phyloP scores from a whole-genome alignment of 1,140 invertebrate genomes.

The Pissodes strobi region DNA sequence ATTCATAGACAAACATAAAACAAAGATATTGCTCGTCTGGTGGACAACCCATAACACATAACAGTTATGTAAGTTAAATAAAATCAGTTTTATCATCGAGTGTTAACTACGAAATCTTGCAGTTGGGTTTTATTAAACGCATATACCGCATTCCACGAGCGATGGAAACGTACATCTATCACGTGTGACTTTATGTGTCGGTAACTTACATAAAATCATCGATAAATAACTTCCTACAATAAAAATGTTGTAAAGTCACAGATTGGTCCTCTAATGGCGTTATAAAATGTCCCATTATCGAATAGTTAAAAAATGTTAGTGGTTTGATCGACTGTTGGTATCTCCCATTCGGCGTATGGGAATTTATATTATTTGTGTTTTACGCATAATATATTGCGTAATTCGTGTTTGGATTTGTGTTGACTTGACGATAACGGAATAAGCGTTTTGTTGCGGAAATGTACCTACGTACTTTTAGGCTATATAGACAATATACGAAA shows the following conservation, averaged over 20 bases:
- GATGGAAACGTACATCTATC: background rate
- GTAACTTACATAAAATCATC: slow-evolving; percentile 2
- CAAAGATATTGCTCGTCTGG: too few species aligned
- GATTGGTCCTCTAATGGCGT: slow-evolving; percentile 19
- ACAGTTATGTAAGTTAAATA: background rate
- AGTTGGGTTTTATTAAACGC: background rate
- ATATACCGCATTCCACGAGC: background rate
- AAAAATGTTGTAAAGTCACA: slow-evolving; percentile 28
- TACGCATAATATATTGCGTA: too few species aligned
- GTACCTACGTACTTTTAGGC: too few species aligned
- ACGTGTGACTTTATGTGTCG: background rate
- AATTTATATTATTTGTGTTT: too few species aligned
- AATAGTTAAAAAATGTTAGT: slow-evolving; percentile 20
- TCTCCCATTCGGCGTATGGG: slow-evolving; percentile 1
- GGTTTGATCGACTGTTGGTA: slow-evolving; percentile 16
- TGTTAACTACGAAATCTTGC: background rate
- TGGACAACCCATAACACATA: too few species aligned
- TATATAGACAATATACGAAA: too few species aligned
- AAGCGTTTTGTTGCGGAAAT: too few species aligned
- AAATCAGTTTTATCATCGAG: slow-evolving; percentile 7
- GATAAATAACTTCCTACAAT: slow-evolving; percentile 25
- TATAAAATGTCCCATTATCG: slow-evolving; percentile 21
- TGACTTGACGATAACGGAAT: too few species aligned
- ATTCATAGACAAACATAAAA: too few species aligned
- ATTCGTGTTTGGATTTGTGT: too few species aligned